These are phyloP conservation scores for Rallus limicola DNA, from an alignment of 2,113 vertebrate genomes.

Conservation along the genomic window DNA sequence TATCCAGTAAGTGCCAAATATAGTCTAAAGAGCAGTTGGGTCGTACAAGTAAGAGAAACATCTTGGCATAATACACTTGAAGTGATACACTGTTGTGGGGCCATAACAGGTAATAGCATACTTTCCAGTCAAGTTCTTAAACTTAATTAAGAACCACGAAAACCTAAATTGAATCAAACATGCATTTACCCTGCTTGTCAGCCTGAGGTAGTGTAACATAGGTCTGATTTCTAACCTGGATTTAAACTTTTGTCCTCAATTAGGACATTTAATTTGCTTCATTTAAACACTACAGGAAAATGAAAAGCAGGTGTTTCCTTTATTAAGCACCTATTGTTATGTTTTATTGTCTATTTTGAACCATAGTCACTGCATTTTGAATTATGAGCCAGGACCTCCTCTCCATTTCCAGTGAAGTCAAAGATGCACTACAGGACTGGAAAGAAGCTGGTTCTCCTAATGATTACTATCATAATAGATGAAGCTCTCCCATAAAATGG, in stretches of 20 bases:
- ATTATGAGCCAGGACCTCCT: not conserved
- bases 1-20: not conserved
- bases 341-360: slow-evolving; percentile 12
- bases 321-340: not conserved
- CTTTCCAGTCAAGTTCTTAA: not conserved
- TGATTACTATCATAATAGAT: not conserved
- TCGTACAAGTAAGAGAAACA: not conserved
- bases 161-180: not conserved
- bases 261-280: slow-evolving; percentile 41
- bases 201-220: not conserved
- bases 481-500: not conserved
- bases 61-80: not conserved
- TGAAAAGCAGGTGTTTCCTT: slow-evolving; percentile 50
- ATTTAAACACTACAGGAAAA: slow-evolving; percentile 27
- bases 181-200: not conserved
- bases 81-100: fast-evolving
- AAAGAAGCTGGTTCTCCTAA: not conserved
- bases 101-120: not conserved
- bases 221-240: slow-evolving; percentile 3
- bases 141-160: not conserved
- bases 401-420: not conserved
- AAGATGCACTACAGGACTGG: not conserved
- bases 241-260: slow-evolving; percentile 38
- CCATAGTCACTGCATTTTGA: not conserved
- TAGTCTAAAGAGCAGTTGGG: not conserved